Evolutionary conservation across 2,797 vertebrate species (phyloP).

Genomic region (Sebastolobus altivelis): DNA sequence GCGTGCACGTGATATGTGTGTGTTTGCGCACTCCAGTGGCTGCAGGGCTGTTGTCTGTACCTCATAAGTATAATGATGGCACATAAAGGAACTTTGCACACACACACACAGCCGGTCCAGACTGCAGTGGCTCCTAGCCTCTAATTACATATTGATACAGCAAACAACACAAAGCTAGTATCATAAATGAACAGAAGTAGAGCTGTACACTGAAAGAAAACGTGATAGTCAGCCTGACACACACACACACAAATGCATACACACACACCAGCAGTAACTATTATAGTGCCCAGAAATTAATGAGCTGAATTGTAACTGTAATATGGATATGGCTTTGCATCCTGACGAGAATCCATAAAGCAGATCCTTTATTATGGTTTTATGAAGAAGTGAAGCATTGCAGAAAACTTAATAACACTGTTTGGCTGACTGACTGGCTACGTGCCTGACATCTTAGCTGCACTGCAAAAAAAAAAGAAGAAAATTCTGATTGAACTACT

Average conservation of each 20-base stretch:
- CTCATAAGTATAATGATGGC: constrained; percentile 76
- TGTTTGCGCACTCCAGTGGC: constrained; percentile 47
- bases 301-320: constrained; percentile 67
- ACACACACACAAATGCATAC: constrained; percentile 31
- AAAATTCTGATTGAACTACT: constrained; percentile 35
- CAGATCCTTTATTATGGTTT: constrained; percentile 64
- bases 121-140: constrained; percentile 61
- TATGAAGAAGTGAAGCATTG: constrained; percentile 69
- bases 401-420: constrained; percentile 69
- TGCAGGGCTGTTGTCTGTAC: constrained; percentile 71
- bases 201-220: constrained; percentile 23
- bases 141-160: constrained; percentile 78
- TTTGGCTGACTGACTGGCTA: constrained; percentile 56
- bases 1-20: constrained; percentile 39
- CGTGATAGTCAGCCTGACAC: not conserved
- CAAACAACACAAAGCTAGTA: constrained; percentile 60
- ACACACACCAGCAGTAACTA: constrained; percentile 30
- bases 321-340: constrained; percentile 55
- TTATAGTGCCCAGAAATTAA: constrained; percentile 66
- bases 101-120: constrained; percentile 41
- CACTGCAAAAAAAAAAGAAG: constrained; percentile 2
- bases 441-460: constrained; percentile 49
- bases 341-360: constrained; percentile 67
- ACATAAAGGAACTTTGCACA: constrained; percentile 64
- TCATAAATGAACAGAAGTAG: constrained; percentile 54